Evolutionary conservation across 1,140 invertebrate genomes (phyloP).

Genomic region (Conopomorpha cramerella): DNA sequence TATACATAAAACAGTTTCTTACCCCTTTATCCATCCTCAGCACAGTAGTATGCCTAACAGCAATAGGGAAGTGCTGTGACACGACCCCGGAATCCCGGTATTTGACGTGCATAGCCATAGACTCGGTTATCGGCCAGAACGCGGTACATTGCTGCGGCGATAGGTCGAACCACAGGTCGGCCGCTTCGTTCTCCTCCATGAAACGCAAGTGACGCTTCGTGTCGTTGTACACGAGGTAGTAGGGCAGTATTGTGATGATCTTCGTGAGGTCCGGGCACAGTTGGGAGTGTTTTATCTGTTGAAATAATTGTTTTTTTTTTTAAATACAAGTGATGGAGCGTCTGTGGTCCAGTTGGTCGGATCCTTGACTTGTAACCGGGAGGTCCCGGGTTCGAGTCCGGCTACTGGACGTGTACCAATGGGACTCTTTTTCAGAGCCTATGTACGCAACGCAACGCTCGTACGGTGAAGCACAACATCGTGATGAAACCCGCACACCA

Average conservation of each 20-base stretch:
- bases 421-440: no score
- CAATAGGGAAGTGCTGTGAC: constrained; percentile 79
- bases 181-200: constrained; percentile 85
- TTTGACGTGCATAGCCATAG: constrained; percentile 80
- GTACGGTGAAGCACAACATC: no score
- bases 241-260: constrained; percentile 83
- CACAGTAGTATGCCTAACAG: constrained; percentile 70
- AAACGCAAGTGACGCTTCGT: constrained; percentile 72
- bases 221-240: constrained; percentile 81
- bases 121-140: constrained; percentile 82
- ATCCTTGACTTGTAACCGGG: no score
- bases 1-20: no score
- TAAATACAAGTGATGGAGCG: no score
- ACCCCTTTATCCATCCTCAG: constrained; percentile 84
- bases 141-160: constrained; percentile 69
- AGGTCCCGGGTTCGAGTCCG: no score
- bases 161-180: constrained; percentile 83
- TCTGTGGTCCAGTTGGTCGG: no score
- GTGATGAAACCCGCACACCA: no score
- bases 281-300: constrained; percentile 66
- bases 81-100: constrained; percentile 75
- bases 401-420: no score
- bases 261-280: constrained; percentile 77
- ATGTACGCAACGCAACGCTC: no score
- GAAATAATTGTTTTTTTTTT: constrained; percentile 1